Conservation (phyloP, 2,113 vertebrate genomes). For the Cinclus mexicanus region DNA sequence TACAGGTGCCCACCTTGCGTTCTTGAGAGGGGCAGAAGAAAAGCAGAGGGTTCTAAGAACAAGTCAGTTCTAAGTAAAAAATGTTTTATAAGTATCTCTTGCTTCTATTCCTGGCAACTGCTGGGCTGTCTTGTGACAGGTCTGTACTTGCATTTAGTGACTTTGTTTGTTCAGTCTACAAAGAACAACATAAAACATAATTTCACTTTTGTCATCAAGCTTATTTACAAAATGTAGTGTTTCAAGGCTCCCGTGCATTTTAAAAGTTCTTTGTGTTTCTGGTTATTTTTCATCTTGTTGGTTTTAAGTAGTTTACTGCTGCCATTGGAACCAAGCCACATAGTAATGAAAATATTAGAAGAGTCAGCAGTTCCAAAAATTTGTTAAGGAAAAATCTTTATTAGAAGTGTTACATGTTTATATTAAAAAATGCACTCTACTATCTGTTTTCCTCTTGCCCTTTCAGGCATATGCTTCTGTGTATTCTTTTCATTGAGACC, state of each 20-base stretch:
- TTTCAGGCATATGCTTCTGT: not conserved
- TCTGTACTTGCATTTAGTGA: not conserved
- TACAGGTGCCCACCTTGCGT: conserved; percentile 52
- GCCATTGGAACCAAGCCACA: not conserved
- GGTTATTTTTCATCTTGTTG: not conserved
- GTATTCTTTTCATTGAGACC: not conserved
- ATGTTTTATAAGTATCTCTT: not conserved
- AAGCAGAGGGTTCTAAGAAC: not conserved
- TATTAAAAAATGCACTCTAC: not conserved
- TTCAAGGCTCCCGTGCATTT: not conserved
- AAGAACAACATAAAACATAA: not conserved
- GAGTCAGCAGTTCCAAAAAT: not conserved
- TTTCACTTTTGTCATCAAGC: not conserved
- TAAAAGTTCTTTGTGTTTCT: not conserved
- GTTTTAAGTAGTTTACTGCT: not conserved
- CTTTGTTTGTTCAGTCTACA: not conserved
- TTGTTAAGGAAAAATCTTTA: not conserved
- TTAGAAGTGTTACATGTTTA: not conserved
- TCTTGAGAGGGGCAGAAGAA: not conserved
- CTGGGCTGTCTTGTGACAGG: not conserved
- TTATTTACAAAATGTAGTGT: not conserved
- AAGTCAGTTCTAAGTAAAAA: not conserved
- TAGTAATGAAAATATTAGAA: not conserved
- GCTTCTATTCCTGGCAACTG: not conserved
- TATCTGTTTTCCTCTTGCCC: not conserved